These are phyloP conservation scores for Eupeodes latifasciatus DNA, from an alignment of 2,888 invertebrate genomes.

Conservation along the genomic window DNA sequence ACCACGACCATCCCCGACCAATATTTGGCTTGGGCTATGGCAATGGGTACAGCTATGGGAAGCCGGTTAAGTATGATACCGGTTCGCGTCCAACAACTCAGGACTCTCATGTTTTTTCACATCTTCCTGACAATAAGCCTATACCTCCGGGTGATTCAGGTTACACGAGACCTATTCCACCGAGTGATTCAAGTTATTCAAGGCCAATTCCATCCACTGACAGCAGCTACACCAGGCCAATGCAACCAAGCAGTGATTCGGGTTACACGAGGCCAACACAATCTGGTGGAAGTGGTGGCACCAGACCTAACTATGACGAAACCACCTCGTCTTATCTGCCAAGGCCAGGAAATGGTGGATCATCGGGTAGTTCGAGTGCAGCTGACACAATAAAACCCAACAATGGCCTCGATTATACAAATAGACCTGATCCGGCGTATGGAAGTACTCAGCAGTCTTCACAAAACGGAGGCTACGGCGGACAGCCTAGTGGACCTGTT, in stretches of 20 bases:
- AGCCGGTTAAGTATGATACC: conserved; percentile 80
- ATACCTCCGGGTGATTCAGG: conserved; percentile 52
- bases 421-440: conserved; percentile 81
- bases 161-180: conserved; percentile 50
- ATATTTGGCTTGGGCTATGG: conserved; percentile 83
- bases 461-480: conserved; percentile 67
- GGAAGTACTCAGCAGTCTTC: conserved; percentile 47
- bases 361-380: neutral
- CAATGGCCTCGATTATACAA: conserved; percentile 79
- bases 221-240: neutral
- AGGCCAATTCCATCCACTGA: conserved; percentile 39
- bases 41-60: conserved; percentile 83
- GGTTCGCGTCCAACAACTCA: conserved; percentile 77
- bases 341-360: conserved; percentile 75
- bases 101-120: conserved; percentile 55
- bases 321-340: conserved; percentile 77
- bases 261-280: conserved; percentile 39
- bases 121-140: conserved; percentile 76
- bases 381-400: conserved; percentile 60
- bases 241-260: conserved; percentile 24
- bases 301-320: conserved; percentile 57
- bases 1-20: conserved; percentile 81
- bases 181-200: conserved; percentile 29
- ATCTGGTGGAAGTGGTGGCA: conserved; percentile 20
- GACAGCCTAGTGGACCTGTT: conserved; percentile 77